These are phyloP conservation scores for Poeciliopsis paucimaculata DNA, from an alignment of 2,797 vertebrate species.

Conservation along the genomic window DNA sequence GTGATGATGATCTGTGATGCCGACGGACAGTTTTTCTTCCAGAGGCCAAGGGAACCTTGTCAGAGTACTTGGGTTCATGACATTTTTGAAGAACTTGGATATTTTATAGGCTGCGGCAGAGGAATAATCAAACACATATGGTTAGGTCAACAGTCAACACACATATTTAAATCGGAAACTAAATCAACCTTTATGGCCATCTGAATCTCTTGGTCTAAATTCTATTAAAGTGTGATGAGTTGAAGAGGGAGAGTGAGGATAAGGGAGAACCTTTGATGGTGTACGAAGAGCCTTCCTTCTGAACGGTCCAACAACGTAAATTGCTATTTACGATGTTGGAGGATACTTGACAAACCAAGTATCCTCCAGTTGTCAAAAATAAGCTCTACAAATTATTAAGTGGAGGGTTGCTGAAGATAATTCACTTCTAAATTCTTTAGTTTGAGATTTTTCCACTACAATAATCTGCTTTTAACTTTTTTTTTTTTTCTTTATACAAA, in stretches of 20 bases:
- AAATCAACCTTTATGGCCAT: not conserved
- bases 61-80: not conserved
- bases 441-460: not conserved
- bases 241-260: not conserved
- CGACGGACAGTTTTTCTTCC: not conserved
- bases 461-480: not conserved
- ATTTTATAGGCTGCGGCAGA: not conserved
- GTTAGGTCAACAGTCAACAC: not conserved
- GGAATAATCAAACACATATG: not conserved
- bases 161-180: not conserved
- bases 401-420: not conserved
- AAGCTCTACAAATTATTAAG: not conserved
- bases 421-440: not conserved
- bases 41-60: not conserved
- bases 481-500: not conserved
- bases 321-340: not conserved
- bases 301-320: not conserved
- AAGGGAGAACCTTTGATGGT: not conserved
- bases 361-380: not conserved
- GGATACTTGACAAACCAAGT: not conserved
- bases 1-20: not conserved
- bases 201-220: too few species aligned
- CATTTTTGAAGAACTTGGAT: not conserved
- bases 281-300: not conserved
- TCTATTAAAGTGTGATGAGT: not conserved